Evolutionary conservation across 2,113 vertebrate species (phyloP), one percentile per base, ranked within the genome.

Genomic region (Neopipo cinnamomea): DNA sequence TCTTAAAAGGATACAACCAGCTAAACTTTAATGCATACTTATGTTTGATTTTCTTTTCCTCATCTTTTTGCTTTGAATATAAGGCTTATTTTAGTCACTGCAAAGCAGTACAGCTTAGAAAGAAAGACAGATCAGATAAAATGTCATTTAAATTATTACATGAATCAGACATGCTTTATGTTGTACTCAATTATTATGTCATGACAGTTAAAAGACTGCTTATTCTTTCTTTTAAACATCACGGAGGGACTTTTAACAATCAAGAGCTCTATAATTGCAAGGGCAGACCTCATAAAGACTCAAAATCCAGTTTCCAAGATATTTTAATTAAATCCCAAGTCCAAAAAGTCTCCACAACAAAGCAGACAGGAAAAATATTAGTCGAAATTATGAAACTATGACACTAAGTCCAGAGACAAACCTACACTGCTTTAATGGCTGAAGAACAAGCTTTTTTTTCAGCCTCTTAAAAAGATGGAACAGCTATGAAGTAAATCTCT

Each of bases 361-460:
- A 95, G 85, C 83, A 92, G 92, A 95, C 78, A 97, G 87, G 59
- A 94, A 95, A 89, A 93, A 84, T 50, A 94, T 92, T 92, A 97
- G 75, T 89, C 90, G 35, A 79, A 95, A 97, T 83, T 81, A 96
- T 6, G 23, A 93, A 91, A 73, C 92, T 80, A 70, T 89, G 91
- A 92, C 86, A 89, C 63, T 84, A 91, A 86, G 72, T 96, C 16
- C 47, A 85, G 73, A 94, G 88, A 95, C 53, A 82, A 94, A 91
- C 67, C 56, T 68, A 50, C 11, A 78, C 23, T 30, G 22, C 65
- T 85, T 91, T 61, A 83, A 74, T 23, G 37, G 55, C 28, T 75
- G 33, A 91, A 88, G 30, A 92, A 59, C 25, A 78, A 41, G 25
- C 19, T 39, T 90, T 62, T 79, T 70, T 39, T 79, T 56, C 21